Base-by-base conservation (phyloP, 2,797 vertebrate genomes). In the Vespertilio murinus region DNA sequence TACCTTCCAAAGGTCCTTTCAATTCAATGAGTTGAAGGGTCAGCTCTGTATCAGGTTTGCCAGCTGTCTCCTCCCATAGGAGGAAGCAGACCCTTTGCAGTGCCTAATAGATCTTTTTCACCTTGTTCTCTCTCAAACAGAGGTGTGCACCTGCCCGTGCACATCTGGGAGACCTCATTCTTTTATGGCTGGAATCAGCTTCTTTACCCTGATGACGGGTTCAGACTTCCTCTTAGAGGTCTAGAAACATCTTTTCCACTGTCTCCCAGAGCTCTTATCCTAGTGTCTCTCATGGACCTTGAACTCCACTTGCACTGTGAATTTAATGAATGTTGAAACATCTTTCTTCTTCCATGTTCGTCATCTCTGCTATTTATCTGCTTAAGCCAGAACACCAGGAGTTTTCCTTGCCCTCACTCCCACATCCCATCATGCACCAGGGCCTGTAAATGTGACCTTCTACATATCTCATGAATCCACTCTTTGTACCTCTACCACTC, bases 1-100 rank as follows among this genome's bases (percentile, higher is more conserved):
- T 16, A 49, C 35, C 56, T 93, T 93, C n/a, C 45, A n/a, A 73
- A 93, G n/a, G 35, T 71, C 38, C 40, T 67, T 85, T 85, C 81
- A 71, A 25, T 82, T 77, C 70, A 64, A 71, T 70, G 38, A 93
- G n/a, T 69, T 78, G 30, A 81, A 56, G 52, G 71, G 35, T 70
- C 6, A 70, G 23, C 49, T 83, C 64, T n/a, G 13, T 14, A 67
- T 91, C 5, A 3, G 40, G 47, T 33, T 42, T 83, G 54, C 16
- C 74, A 59, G 78, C 65, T 79, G 7, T 88, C 83, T 88, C 42
- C 54, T 88, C 65, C 88, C 61, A 40, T 17, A 54, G 67, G 56
- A 56, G 23, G 71, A 88, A 88, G 59, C 35, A 82, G 42, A 69
- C 2, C 54, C 47, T 65, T 38, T 11, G 67, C 33, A 80, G 47